Evolutionary conservation across 2,797 vertebrate species (phyloP), one percentile per base, ranked within the genome.

Genomic region (Macrochelys suwanniensis): DNA sequence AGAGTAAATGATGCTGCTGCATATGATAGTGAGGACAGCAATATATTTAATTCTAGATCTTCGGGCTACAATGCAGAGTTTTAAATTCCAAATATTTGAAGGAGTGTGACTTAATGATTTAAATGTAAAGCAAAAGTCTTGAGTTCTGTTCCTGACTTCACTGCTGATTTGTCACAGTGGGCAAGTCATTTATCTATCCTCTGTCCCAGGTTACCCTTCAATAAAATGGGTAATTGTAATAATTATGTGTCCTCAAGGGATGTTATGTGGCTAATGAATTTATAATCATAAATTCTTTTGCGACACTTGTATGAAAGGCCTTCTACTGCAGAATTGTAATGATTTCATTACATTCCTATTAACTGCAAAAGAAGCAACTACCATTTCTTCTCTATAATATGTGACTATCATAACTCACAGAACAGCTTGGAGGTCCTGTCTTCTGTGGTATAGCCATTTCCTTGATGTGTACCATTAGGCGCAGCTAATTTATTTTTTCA

Each of bases 321-420:
- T 94, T 93, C 76, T 82, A 71, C 49, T 88, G 78, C 77, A 95
- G 74, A 51, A 68, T 91, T 95, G 94, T 96, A 97, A 97, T 80
- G 53, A 94, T 89, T 94, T 97, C 89, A 77, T 85, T 96, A 84
- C 95, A 81, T 89, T 96, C 65, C 90, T 95, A 94, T 94, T 95
- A 89, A 79, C 95, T 90, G 83, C 94, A 95, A 97, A 97, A 96
- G 91, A 98, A 96, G 94, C 93, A 96, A 92, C 88, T 87, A 47
- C 90, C 95, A 81, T 91, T 96, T 97, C 93, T 95, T 3, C 89
- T 92, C 89, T 97, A 97, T 97, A 97, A 97, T 97, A 97, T 89
- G 88, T 81, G 21, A 97, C 96, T 96, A 96, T 97, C 96, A 97
- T 96, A 96, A 96, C 88, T 95, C 81, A 85, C 80, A 96, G 88